phyloP scores from a whole-genome alignment of 2,888 invertebrate genomes.

The Pyrocoelia pectoralis region DNA sequence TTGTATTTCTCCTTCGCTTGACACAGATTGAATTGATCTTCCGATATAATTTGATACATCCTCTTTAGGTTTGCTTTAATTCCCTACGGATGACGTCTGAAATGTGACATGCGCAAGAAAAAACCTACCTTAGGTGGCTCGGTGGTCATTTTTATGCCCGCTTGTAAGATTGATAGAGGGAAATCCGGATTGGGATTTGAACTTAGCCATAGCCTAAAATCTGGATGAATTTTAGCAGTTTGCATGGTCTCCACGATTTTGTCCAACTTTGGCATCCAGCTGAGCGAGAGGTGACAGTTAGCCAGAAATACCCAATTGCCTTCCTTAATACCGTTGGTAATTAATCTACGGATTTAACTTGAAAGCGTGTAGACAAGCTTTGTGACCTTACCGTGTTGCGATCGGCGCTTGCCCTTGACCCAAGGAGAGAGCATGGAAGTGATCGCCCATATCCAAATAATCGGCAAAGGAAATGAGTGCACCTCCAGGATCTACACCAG shows the following conservation, averaged over 20 bases:
- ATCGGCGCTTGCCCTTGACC: conserved; percentile 91
- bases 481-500: conserved; percentile 86
- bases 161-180: conserved; percentile 84
- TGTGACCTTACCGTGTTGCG: conserved; percentile 73
- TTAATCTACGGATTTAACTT: conserved; percentile 62
- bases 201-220: conserved; percentile 87
- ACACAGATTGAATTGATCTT: conserved; percentile 76
- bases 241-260: conserved; percentile 83
- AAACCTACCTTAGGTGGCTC: conserved; percentile 86
- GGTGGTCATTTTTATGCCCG: conserved; percentile 92
- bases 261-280: conserved; percentile 86
- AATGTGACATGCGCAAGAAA: not conserved
- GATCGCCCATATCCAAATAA: conserved; percentile 71
- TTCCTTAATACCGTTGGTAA: conserved; percentile 72
- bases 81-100: conserved; percentile 66
- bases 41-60: conserved; percentile 80
- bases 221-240: conserved; percentile 74
- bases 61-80: conserved; percentile 88
- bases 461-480: conserved; percentile 77
- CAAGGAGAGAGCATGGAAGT: conserved; percentile 80
- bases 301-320: conserved; percentile 91
- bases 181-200: conserved; percentile 89
- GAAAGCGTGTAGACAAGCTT: not conserved
- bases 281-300: conserved; percentile 87
- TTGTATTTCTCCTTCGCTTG: conserved; percentile 76